Percentiles rank a stretch among this genome's conserved stretches.
These are phyloP conservation scores for Cercopithecus petaurista DNA, from an alignment of 2,797 vertebrate genomes.

Conservation along the genomic window DNA sequence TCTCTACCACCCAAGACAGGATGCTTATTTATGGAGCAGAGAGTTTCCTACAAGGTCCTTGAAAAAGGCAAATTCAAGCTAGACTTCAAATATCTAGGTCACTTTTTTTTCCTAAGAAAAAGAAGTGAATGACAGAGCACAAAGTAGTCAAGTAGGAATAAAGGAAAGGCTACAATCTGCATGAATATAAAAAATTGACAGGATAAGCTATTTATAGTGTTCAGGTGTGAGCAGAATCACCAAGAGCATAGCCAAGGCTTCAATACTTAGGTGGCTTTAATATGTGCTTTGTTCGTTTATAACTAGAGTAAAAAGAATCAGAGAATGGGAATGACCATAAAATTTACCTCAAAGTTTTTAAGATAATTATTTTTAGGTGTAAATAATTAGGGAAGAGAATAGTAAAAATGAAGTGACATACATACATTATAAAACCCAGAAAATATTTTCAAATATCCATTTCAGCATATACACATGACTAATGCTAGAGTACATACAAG, in stretches of 20 bases:
- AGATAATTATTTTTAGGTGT: background rate
- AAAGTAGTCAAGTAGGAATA: conserved; percentile 31
- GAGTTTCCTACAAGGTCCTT: background rate
- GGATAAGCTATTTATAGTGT: conserved; percentile 55
- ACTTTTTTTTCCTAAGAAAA: background rate
- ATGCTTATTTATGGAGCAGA: background rate
- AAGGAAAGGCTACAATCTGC: conserved; percentile 56
- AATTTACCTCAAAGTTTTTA: background rate
- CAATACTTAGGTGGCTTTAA: background rate
- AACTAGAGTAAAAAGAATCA: background rate
- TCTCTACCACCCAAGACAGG: background rate
- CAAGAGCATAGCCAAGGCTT: conserved; percentile 26
- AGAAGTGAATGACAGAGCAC: conserved; percentile 1
- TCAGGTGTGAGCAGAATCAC: conserved; percentile 56
- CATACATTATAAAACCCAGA: background rate
- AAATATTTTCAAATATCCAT: conserved; percentile 12
- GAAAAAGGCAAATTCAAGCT: conserved; percentile 32
- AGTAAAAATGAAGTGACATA: background rate
- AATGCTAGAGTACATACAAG: background rate
- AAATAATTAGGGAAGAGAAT: conserved; percentile 13
- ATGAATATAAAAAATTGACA: conserved; percentile 65
- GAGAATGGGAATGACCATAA: background rate
- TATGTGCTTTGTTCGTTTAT: background rate
- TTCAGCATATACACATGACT: background rate
- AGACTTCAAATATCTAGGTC: background rate